Percentiles rank a stretch among this genome's conserved stretches.
These are phyloP conservation scores for Brachionus plicatilis DNA, from an alignment of 1,140 invertebrate genomes.

Conservation along the genomic window DNA sequence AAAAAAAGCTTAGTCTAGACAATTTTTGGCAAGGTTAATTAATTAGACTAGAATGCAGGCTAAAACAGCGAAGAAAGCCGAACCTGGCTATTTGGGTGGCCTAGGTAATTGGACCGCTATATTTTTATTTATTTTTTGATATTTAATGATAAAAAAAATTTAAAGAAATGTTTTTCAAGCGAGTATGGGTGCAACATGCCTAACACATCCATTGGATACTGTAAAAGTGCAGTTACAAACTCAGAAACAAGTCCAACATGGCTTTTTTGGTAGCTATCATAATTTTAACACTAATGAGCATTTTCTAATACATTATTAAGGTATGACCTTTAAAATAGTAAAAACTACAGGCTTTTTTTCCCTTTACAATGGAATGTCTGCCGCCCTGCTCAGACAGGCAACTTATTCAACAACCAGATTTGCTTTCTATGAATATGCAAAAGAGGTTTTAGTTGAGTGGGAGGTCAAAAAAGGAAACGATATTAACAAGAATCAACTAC, in stretches of 20 bases:
- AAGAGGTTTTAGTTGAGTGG: slow-evolving; percentile 43
- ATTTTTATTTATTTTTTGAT: not conserved
- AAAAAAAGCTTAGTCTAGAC: not conserved
- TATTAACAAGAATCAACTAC: slow-evolving; percentile 48
- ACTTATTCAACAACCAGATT: slow-evolving; percentile 96
- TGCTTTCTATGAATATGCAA: slow-evolving; percentile 79
- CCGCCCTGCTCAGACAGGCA: slow-evolving; percentile 80
- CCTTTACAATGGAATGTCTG: slow-evolving; percentile 92
- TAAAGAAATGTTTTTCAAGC: slow-evolving; percentile 39
- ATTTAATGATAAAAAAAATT: not conserved
- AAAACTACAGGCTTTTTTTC: slow-evolving; percentile 67
- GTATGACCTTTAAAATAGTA: not conserved
- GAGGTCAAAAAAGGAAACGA: slow-evolving; percentile 37
- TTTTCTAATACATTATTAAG: not conserved
- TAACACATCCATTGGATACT: slow-evolving; percentile 94
- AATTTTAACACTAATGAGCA: slow-evolving; percentile 61
- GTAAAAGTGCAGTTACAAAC: slow-evolving; percentile 97
- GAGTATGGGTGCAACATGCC: slow-evolving; percentile 78
- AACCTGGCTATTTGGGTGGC: slow-evolving; percentile 33
- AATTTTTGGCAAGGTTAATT: not conserved
- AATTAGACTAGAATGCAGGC: not conserved
- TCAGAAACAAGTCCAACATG: slow-evolving; percentile 68
- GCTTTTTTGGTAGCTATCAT: slow-evolving; percentile 47
- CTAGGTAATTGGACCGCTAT: slow-evolving; percentile 22
- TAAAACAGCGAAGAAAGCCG: not conserved